These are phyloP conservation scores for Austrofundulus limnaeus DNA, from an alignment of 2,113 vertebrate genomes.

Conservation along the genomic window DNA sequence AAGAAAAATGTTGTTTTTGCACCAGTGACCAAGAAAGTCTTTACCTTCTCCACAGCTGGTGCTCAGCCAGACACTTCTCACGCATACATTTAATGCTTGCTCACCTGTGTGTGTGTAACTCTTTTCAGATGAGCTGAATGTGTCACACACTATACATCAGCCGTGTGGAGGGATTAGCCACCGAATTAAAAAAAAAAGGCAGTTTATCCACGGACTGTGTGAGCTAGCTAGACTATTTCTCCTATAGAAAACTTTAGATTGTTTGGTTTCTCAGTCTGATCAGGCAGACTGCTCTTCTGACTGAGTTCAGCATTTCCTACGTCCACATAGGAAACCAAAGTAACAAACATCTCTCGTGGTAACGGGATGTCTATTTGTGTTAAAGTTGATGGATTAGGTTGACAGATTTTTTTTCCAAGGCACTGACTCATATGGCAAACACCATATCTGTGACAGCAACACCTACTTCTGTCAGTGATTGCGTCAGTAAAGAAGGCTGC, in stretches of 20 bases:
- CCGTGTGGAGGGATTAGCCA: background rate
- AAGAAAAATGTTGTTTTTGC: background rate
- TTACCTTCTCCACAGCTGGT: background rate
- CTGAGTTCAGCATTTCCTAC: background rate
- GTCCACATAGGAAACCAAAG: constrained; percentile 18
- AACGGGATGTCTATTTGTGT: constrained; percentile 8
- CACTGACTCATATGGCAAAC: constrained; percentile 1
- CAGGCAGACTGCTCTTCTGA: constrained; percentile 1
- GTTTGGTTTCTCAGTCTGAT: constrained; percentile 16
- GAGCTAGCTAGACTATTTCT: background rate
- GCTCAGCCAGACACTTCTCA: constrained; percentile 7
- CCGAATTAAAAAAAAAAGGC: background rate
- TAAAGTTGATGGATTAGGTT: constrained; percentile 18
- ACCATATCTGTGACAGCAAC: constrained; percentile 22
- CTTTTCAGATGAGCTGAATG: constrained; percentile 1
- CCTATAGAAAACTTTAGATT: background rate
- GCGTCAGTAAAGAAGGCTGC: constrained; percentile 1
- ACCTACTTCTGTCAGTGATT: constrained; percentile 17
- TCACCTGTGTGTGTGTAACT: constrained; percentile 2
- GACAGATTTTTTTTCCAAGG: background rate
- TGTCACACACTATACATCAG: constrained; percentile 14
- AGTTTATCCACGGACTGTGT: background rate
- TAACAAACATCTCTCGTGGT: constrained; percentile 4
- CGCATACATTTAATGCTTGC: background rate
- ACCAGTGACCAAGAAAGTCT: background rate